Evolutionary conservation across 2,113 vertebrate species (phyloP), one percentile per base, ranked within the genome.

Genomic region (Malaclemys terrapin): DNA sequence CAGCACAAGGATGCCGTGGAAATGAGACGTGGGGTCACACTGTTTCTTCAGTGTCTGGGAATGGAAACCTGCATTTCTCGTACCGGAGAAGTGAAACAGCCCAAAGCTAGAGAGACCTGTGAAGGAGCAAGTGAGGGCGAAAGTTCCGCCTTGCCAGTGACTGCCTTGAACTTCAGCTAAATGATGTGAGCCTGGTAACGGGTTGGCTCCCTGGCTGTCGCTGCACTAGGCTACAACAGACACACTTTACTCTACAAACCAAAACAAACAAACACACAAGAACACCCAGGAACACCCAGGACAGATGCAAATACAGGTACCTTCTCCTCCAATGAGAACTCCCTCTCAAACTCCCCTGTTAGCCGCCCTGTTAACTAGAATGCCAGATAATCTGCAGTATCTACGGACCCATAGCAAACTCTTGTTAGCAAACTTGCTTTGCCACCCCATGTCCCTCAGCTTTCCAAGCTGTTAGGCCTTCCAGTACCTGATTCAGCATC

Each of bases 1-100:
- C 65, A 57, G 52, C 16, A 56, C 69, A 25, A 8, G 85, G 88
- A 88, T 53, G 2, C 76, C 12, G 7, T 6, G 10, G 8, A 83
- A 85, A 54, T 14, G 85, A 76, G 80, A 47, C 91, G 80, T 17
- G 2, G 35, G 89, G 35, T 94, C 76, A 93, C 81, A 91, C 52
- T 62, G 78, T 52, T 72, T 6, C 57, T 31, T 62, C 12, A 29
- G 27, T 88, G 86, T 75, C 38, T 86, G 95, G 42, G 76, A 82
- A 8, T 0, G 0, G 45, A 84, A 93, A 93, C 93, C 90, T 38
- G 89, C 80, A 84, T 59, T 85, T 54, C 90, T 19, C 0, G 96
- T 69, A 12, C 53, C 0, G 38, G 84, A 81, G 94, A 31, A 7
- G 88, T 3, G 31, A 27, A 19, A 84, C 3, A 35, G 3, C 93